Evolutionary conservation across 2,797 vertebrate genomes (phyloP).

Genomic region (Avahi laniger): DNA sequence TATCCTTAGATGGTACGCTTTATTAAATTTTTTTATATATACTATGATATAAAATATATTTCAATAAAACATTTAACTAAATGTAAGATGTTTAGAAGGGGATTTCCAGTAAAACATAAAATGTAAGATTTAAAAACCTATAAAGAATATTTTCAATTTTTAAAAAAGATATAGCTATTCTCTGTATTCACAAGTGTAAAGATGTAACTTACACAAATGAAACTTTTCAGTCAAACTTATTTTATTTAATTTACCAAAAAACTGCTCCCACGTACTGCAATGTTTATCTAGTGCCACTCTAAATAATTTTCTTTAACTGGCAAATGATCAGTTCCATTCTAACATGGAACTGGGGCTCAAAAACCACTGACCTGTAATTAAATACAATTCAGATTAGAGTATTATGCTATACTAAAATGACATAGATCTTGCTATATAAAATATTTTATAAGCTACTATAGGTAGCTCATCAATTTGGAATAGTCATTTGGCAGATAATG

Average conservation of each 20-base stretch:
- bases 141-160: conserved; percentile 28
- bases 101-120: background rate
- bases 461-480: background rate
- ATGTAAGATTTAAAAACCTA: conserved; percentile 17
- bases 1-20: background rate
- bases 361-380: background rate
- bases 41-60: conserved; percentile 31
- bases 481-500: background rate
- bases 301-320: background rate
- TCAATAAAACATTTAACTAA: conserved; percentile 44
- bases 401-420: background rate
- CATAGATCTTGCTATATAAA: background rate
- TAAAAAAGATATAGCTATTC: background rate
- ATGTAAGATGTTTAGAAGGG: background rate
- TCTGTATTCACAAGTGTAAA: background rate
- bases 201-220: conserved; percentile 29
- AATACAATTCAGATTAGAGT: background rate
- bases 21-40: background rate
- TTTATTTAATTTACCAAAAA: conserved; percentile 26
- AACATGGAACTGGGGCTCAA: background rate
- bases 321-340: background rate
- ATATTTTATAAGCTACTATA: conserved; percentile 42
- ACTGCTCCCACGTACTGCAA: background rate
- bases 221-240: background rate
- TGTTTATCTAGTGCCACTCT: background rate